Conservation (phyloP, 2,113 vertebrate species). For the Pheucticus melanocephalus region DNA sequence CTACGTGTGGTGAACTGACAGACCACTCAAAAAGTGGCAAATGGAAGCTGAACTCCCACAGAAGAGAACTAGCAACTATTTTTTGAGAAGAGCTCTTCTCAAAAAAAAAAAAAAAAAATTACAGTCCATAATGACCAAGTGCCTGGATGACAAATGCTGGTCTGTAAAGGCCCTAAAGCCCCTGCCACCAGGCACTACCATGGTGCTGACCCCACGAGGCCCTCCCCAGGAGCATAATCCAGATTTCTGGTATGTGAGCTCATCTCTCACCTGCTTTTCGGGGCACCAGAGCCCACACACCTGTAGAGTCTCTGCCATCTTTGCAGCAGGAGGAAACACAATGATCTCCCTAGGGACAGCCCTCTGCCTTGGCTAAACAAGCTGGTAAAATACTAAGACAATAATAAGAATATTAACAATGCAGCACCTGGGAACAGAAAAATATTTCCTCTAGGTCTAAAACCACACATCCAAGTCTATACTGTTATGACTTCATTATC, state of each 20-base stretch:
- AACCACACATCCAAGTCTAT: not conserved
- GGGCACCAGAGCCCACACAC: not conserved
- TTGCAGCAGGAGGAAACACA: not conserved
- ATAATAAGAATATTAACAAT: not conserved
- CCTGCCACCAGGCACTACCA: not conserved
- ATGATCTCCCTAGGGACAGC: not conserved
- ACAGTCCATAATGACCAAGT: not conserved
- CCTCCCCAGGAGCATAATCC: not conserved
- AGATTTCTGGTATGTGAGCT: not conserved
- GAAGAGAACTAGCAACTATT: not conserved
- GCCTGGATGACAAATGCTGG: not conserved
- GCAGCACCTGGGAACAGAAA: not conserved
- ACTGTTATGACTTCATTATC: not conserved
- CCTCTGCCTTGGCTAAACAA: not conserved
- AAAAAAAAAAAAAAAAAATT: not conserved
- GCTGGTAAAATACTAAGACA: not conserved
- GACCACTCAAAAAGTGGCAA: not conserved
- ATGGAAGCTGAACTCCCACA: not conserved
- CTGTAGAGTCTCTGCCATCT: not conserved
- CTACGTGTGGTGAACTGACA: not conserved
- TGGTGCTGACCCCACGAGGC: rapidly evolving
- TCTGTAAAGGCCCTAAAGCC: not conserved
- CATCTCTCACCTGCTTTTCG: not conserved
- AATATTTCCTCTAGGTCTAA: not conserved
- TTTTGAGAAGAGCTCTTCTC: not conserved